These are phyloP conservation scores for Stenoptilia bipunctidactyla DNA, from an alignment of 2,888 invertebrate genomes.

Conservation along the genomic window DNA sequence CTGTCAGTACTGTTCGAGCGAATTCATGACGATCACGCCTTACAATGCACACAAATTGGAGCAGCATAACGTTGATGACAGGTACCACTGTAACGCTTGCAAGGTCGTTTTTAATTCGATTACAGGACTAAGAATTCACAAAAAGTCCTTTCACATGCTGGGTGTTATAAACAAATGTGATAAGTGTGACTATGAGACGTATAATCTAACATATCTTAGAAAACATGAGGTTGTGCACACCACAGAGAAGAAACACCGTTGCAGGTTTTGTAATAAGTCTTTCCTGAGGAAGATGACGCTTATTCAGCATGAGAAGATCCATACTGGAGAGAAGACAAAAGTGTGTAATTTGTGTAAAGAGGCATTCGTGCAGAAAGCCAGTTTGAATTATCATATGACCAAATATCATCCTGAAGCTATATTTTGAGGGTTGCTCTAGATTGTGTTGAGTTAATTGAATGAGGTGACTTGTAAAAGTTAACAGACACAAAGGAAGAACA, in stretches of 20 bases:
- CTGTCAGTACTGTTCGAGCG: slow-evolving; percentile 31
- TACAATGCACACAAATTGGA: slow-evolving; percentile 38
- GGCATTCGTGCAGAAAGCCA: slow-evolving; percentile 57
- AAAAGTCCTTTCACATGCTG: slow-evolving; percentile 47
- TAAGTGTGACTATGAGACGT: slow-evolving; percentile 43
- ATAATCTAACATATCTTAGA: slow-evolving; percentile 32
- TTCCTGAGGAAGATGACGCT: slow-evolving; percentile 43
- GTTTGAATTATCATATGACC: slow-evolving; percentile 54
- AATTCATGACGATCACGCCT: slow-evolving; percentile 35
- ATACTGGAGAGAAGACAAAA: slow-evolving; percentile 47
- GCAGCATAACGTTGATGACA: slow-evolving; percentile 39
- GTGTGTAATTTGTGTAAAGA: slow-evolving; percentile 44
- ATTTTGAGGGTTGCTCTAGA: too few relatives aligned
- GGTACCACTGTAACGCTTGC: slow-evolving; percentile 48
- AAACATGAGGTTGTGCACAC: slow-evolving; percentile 54
- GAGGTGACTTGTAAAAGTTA: too few relatives aligned
- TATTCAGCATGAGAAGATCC: slow-evolving; percentile 44
- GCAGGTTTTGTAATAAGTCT: slow-evolving; percentile 50
- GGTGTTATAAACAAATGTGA: slow-evolving; percentile 41
- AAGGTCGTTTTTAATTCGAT: slow-evolving; percentile 38
- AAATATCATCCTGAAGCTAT: slow-evolving; percentile 54
- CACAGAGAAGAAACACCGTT: slow-evolving; percentile 47
- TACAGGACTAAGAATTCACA: slow-evolving; percentile 35
- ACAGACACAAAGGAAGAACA: too few relatives aligned
- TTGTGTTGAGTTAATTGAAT: too few relatives aligned